phyloP scores from a whole-genome alignment of 2,797 vertebrate species.

The Triplophysa bombifrons region DNA sequence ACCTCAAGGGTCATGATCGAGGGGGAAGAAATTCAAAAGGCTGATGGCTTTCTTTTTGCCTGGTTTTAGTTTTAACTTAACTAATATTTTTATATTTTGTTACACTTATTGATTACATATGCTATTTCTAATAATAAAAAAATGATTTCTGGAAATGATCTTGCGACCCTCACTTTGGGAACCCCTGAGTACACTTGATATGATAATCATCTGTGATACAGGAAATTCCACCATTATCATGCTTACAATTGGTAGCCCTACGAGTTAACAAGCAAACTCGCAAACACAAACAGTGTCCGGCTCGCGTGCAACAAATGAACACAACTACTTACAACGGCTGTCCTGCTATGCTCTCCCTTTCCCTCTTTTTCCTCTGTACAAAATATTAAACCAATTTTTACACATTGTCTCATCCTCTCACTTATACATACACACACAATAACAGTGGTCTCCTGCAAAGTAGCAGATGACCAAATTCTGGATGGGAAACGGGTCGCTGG shows the following conservation, averaged over 20 bases:
- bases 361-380: neutral
- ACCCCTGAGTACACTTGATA: slow-evolving; percentile 19
- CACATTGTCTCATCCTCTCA: neutral
- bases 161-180: too few species aligned
- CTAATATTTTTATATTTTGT: too few species aligned
- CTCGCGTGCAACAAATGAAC: neutral
- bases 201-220: slow-evolving; percentile 53
- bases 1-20: too few species aligned
- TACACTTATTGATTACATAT: too few species aligned
- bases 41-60: too few species aligned
- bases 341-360: neutral
- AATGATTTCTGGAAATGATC: too few species aligned
- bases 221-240: slow-evolving; percentile 56
- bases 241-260: slow-evolving; percentile 37
- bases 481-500: slow-evolving; percentile 64
- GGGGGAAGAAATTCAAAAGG: too few species aligned
- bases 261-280: slow-evolving; percentile 21
- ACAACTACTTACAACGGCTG: neutral
- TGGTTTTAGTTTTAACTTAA: too few species aligned
- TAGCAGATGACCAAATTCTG: slow-evolving; percentile 63
- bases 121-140: too few species aligned
- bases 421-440: slow-evolving; percentile 9
- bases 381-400: neutral
- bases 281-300: neutral
- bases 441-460: slow-evolving; percentile 43